Percentiles rank a stretch among this genome's conserved stretches.
Evolutionary conservation across 1,140 invertebrate species (phyloP).

Genomic region (Philopotamus ludificatus): DNA sequence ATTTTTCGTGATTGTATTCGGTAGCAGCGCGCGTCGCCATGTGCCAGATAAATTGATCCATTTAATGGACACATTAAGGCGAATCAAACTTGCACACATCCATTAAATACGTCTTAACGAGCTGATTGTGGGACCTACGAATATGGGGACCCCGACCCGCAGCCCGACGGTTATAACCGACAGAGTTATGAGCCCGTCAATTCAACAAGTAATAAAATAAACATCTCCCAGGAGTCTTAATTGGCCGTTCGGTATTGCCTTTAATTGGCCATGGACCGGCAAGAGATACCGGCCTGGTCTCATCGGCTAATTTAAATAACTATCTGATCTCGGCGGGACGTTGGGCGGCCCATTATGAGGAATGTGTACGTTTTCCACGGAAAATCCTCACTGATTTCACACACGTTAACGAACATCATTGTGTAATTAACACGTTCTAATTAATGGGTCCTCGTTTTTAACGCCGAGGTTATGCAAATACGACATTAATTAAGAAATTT

Average conservation of each 20-base stretch:
- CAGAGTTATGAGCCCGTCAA: conserved; percentile 36
- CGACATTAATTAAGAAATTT: too few species aligned
- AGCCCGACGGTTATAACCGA: conserved; percentile 15
- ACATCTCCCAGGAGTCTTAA: conserved; percentile 35
- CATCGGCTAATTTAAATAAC: conserved; percentile 30
- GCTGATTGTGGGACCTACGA: conserved; percentile 29
- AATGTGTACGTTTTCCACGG: too few species aligned
- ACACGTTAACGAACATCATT: too few species aligned
- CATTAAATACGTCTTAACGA: conserved; percentile 36
- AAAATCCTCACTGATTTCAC: too few species aligned
- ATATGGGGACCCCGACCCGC: conserved; percentile 11
- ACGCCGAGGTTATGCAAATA: too few species aligned
- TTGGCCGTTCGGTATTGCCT: conserved; percentile 37
- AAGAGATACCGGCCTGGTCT: conserved; percentile 8
- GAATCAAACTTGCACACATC: conserved; percentile 37
- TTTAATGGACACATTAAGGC: conserved; percentile 39
- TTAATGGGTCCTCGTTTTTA: too few species aligned
- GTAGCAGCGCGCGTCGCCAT: conserved; percentile 27
- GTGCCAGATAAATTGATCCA: conserved; percentile 36
- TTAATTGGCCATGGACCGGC: conserved; percentile 34
- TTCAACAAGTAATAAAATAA: conserved; percentile 40
- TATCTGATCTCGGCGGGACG: conserved; percentile 23
- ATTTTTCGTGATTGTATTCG: conserved; percentile 7
- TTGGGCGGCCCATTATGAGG: conserved; percentile 7
- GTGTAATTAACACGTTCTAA: too few species aligned